phyloP scores from a whole-genome alignment of 2,113 vertebrate genomes.

The Tupaia tana region DNA sequence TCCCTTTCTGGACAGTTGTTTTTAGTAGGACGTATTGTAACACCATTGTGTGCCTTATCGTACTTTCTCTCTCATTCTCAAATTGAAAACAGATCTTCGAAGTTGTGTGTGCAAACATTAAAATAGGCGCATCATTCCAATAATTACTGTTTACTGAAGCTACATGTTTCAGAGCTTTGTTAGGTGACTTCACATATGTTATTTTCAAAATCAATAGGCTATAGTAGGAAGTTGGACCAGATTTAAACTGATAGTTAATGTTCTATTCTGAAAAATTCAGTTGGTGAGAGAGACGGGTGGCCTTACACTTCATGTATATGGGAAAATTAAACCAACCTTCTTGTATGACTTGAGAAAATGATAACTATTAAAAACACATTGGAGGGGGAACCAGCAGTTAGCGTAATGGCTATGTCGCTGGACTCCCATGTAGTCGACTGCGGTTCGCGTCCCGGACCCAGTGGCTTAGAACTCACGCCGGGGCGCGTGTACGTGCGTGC shows the following conservation, averaged over 20 bases:
- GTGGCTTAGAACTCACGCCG: too few relatives aligned
- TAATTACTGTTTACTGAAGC: constrained; percentile 25
- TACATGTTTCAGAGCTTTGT: background rate
- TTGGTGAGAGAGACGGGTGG: background rate
- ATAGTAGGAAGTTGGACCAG: background rate
- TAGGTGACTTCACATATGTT: constrained; percentile 29
- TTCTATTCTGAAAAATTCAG: constrained; percentile 38
- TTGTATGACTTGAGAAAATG: constrained; percentile 28
- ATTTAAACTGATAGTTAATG: constrained; percentile 58
- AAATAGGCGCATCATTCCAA: constrained; percentile 2
- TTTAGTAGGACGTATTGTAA: constrained; percentile 29
- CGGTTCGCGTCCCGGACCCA: too few relatives aligned
- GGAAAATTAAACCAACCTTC: constrained; percentile 30
- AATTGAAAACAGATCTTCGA: constrained; percentile 45
- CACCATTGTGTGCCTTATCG: background rate
- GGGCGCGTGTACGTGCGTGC: too few relatives aligned
- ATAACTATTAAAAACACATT: constrained; percentile 6
- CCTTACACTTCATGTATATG: background rate
- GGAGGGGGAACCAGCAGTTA: too few relatives aligned
- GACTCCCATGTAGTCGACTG: too few relatives aligned
- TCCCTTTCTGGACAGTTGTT: constrained; percentile 19
- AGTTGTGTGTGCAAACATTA: background rate
- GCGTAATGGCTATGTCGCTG: too few relatives aligned
- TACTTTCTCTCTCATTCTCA: constrained; percentile 43
- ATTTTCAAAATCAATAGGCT: constrained; percentile 45